Evolutionary conservation across 2,797 vertebrate genomes (phyloP), one percentile per base, ranked within the genome.

Genomic region (Pempheris klunzingeri): DNA sequence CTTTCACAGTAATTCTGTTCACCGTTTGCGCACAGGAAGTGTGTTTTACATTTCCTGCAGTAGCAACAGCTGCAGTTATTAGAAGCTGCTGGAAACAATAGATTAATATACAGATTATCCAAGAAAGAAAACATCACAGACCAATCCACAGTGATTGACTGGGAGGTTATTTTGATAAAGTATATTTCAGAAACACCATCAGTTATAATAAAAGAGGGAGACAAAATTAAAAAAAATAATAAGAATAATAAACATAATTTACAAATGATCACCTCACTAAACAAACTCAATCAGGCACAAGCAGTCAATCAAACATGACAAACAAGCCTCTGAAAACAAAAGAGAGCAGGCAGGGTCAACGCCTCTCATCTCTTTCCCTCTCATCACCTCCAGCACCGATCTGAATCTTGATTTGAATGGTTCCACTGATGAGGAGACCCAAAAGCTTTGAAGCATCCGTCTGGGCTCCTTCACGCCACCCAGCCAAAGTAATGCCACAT

Each of bases 361-460:
- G 0, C 20, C 50, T 81, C 52, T 78, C 82, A 71, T 84, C 60
- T 71, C 57, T 44, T 49, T 66, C 68, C 54, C 65, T 85, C 73
- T 82, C 65, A 70, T 50, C 71, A 66, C 62, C 53, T 66, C 30
- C n/a, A n/a, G 8, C 57, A 50, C 57, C 62, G 24, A 78, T 89
- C 74, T 63, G 15, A 85, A 73, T 88, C 62, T 74, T 7, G 57
- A 87, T 88, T 81, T 84, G 78, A 83, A 84, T 85, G 71, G 68
- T 70, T 81, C 43, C 2, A 72, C 50, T 81, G 87, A 92, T 82
- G 74, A 85, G 64, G 62, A 82, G 76, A 77, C 70, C 61, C 30
- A 20, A 71, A 49, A 71, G 81, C 92, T 93, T 92, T 92, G 83
- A 93, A 90, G 76, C 82, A 55, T 82, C 86, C 47, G 53, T 69